A percentile compares a stretch with the other conserved stretches of the same genome.
phyloP scores from a whole-genome alignment of 2,113 vertebrate genomes.

The Anolis carolinensis region DNA sequence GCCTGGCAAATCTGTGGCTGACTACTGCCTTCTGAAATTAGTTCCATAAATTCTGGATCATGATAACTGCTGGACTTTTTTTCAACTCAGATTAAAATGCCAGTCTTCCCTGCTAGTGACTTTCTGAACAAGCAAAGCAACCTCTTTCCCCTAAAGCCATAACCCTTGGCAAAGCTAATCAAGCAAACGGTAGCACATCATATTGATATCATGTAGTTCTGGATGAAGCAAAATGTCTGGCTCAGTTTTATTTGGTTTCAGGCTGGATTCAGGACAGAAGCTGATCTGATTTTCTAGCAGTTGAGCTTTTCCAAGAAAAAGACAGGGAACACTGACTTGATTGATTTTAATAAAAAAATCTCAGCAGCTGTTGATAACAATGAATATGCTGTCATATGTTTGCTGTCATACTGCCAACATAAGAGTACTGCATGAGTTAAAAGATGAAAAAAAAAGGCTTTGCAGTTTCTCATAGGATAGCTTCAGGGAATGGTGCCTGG shows the following conservation, averaged over 20 bases:
- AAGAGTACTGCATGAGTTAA: neutral
- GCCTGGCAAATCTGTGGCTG: neutral
- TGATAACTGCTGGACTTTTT: neutral
- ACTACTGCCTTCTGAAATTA: too few relatives aligned
- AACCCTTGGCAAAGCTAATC: neutral
- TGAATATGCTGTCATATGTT: neutral
- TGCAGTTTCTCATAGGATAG: neutral
- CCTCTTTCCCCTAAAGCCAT: neutral
- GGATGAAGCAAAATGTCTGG: neutral
- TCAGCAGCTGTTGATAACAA: neutral
- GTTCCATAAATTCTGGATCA: neutral
- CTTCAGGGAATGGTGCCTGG: neutral
- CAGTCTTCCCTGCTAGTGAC: neutral
- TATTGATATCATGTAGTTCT: neutral
- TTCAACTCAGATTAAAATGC: neutral
- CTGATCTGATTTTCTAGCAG: neutral
- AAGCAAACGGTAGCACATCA: neutral
- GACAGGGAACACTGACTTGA: neutral
- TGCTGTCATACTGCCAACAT: neutral
- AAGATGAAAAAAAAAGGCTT: neutral
- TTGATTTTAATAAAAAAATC: neutral
- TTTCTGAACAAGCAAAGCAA: neutral
- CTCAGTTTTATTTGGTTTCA: neutral
- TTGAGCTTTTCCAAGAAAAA: neutral
- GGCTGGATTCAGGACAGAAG: neutral